Base-by-base conservation (phyloP, 2,797 vertebrate genomes). In the Periophthalmus magnuspinnatus region DNA sequence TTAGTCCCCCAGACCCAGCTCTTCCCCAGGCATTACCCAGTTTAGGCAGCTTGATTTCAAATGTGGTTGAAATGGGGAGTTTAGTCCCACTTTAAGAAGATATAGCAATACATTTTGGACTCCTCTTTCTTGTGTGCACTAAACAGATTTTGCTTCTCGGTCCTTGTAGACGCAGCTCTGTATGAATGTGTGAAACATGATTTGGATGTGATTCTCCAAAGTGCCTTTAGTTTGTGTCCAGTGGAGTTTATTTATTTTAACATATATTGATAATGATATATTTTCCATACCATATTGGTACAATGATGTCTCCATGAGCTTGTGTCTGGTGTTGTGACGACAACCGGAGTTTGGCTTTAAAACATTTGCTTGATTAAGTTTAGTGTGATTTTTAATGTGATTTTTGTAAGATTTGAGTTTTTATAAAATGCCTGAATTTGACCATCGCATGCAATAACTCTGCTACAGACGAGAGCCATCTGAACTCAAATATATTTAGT, bases 251-350 rank as follows among this genome's bases (percentile, higher is more conserved):
- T 93, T 93, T 94, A 93, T 93, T 93, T 91, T 92, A 91, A 89
- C 92, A 92, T 84, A 93, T 86, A 92, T 90, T 92, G 91, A 45
- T 16, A 14, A 45, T 45, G 11, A 2, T 45, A 90, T 91, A 93
- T 92, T 91, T 93, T 93, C 88, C 93, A 93, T 94, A 94, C 93
- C 93, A 94, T 94, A 94, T 94, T 94, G 93, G 93, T 94, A 94
- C 93, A 91, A 90, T 86, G 87, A 93, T 89, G 87, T 92, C 92
- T 93, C 92, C 89, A 90, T 92, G 81, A 91, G 87, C 91, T 92
- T 91, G 93, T 90, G 91, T 92, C 91, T 91, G 89, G 89, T 69
- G 77, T 89, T 83, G 89, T 91, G 88, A 91, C 33, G 87, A 90
- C 88, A n/a, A 89, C 83, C 80, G 84, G 80, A 76, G 91, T 92